Evolutionary conservation across 1,140 invertebrate genomes (phyloP), one percentile per base, ranked within the genome.

Genomic region (Macrosteles quadrilineatus): DNA sequence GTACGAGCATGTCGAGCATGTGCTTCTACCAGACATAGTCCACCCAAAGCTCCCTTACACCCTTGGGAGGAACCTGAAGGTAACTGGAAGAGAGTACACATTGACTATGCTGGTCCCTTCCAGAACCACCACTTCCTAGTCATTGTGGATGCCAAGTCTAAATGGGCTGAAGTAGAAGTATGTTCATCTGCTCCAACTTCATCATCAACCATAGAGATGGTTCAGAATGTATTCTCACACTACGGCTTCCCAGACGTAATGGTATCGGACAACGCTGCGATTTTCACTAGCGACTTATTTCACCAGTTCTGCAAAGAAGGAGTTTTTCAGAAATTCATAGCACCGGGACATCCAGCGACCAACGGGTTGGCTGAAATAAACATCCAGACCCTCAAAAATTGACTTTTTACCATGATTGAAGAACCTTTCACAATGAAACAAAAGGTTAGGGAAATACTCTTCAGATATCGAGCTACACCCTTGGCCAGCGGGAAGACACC

Each of bases 81-180:
- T 29, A 74, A 75, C 63, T 80, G 75, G 71, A 55, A 77, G 53
- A 62, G 77, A 43, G 32, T 80, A 0, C 79, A 80, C 70, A 72
- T 75, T 0, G 76, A 79, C 73, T 78, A 78, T 68, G 73, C 76
- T 30, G 78, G 77, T 17, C 76, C 76, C 23, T 77, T 78, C 57
- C 50, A 71, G 23, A 69, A 69, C 45, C 70, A 75, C 59, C 76
- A 75, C 65, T 84, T 81, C 70, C 68, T 85, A 12, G 74, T 85
- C 12, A 63, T 82, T 1, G 75, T 81, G 0, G 84, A 85, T 75
- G 76, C 76, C 55, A 76, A 77, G 40, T 76, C 73, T 23, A 79
- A 78, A 73, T 79, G 73, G 72, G 63, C 69, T 19, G 55, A 70
- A 53, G 36, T 69, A 14, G 12, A 50, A 14, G 50, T 66, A 12